A percentile compares a stretch with the other conserved stretches of the same genome.
These are phyloP conservation scores for Agonopterix heracliana DNA, from an alignment of 2,888 invertebrate genomes.

Conservation along the genomic window DNA sequence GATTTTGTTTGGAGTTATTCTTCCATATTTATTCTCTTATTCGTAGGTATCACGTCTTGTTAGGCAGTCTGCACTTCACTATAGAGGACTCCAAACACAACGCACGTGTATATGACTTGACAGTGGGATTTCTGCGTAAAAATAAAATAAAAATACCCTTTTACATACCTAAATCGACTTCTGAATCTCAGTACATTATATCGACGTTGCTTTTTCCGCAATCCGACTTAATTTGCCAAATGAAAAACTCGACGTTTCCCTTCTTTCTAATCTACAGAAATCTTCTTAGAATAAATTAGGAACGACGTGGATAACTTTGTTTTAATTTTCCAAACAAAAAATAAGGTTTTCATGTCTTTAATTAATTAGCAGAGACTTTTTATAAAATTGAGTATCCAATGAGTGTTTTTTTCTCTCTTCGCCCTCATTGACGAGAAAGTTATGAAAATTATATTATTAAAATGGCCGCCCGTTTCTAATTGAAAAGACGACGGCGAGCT, in stretches of 20 bases:
- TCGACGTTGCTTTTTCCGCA: neutral
- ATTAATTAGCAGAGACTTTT: constrained; percentile 43
- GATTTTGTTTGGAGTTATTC: too few relatives aligned
- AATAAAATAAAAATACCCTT: too few relatives aligned
- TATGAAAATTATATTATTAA: constrained; percentile 1
- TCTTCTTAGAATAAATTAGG: constrained; percentile 44
- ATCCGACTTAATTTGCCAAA: constrained; percentile 24
- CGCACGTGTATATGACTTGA: too few relatives aligned
- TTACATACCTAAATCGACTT: too few relatives aligned
- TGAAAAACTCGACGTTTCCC: constrained; percentile 29
- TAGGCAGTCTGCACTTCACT: too few relatives aligned
- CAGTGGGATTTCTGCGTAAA: too few relatives aligned
- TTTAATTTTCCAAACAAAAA: constrained; percentile 40
- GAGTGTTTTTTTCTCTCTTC: constrained; percentile 24
- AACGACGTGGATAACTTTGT: constrained; percentile 36
- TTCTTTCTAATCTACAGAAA: constrained; percentile 36
- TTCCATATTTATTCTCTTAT: too few relatives aligned
- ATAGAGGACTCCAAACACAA: too few relatives aligned
- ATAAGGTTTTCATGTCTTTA: constrained; percentile 33
- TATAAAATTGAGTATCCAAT: constrained; percentile 38
- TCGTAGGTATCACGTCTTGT: too few relatives aligned
- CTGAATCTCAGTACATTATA: too few relatives aligned
- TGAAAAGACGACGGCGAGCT: too few relatives aligned
- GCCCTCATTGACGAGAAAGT: too few relatives aligned
- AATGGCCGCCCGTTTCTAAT: neutral